phyloP scores from a whole-genome alignment of 2,113 vertebrate genomes.

The Larimichthys polyactis region DNA sequence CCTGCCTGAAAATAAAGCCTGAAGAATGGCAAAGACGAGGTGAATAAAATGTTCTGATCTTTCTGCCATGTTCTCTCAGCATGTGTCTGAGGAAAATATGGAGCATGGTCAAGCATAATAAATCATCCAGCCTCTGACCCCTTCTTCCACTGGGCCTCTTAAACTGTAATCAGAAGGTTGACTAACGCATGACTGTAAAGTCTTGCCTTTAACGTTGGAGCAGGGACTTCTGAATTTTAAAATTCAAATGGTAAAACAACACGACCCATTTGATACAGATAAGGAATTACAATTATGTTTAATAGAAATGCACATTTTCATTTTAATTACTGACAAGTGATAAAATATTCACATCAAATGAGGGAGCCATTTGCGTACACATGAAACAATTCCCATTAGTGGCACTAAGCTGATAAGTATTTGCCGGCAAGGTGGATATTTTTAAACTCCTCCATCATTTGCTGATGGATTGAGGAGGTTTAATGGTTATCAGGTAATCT shows the following conservation, averaged over 20 bases:
- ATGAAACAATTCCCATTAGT: conserved; percentile 81
- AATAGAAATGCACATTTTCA: conserved; percentile 63
- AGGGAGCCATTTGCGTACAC: conserved; percentile 60
- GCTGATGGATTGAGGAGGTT: conserved; percentile 70
- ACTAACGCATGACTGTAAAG: neutral
- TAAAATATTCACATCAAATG: conserved; percentile 70
- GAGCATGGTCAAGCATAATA: neutral
- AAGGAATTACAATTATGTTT: conserved; percentile 51
- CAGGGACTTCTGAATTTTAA: neutral
- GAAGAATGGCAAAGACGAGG: no score
- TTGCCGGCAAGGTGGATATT: conserved; percentile 64
- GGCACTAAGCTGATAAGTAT: conserved; percentile 75
- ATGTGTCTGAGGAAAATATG: neutral
- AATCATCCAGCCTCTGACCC: conserved; percentile 3
- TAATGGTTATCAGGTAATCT: conserved; percentile 58
- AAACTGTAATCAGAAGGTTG: conserved; percentile 15
- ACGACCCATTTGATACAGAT: conserved; percentile 25
- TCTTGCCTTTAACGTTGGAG: neutral
- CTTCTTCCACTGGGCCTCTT: neutral
- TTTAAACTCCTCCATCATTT: conserved; percentile 74
- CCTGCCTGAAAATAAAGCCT: neutral
- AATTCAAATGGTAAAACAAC: conserved; percentile 13
- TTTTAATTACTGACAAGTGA: conserved; percentile 71
- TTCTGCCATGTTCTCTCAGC: neutral
- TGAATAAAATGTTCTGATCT: neutral